Conservation (phyloP, 2,888 invertebrate genomes). For the Melanargia galathea region DNA sequence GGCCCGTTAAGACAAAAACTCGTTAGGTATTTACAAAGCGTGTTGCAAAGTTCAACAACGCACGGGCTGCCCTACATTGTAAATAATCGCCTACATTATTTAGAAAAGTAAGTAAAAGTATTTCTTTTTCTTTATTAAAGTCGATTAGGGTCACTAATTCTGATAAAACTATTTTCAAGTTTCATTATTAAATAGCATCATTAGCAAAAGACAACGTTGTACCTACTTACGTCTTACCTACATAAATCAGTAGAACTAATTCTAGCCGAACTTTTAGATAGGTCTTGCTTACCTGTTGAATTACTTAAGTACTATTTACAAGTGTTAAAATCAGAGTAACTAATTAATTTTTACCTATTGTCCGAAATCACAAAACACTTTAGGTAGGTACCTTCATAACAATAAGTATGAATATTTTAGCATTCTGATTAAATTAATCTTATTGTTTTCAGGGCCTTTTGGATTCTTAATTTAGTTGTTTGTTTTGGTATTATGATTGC, state of each 20-base stretch:
- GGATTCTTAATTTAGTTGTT: slow-evolving; percentile 46
- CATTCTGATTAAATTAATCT: background rate
- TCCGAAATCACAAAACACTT: too few relatives aligned
- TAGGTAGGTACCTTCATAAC: too few relatives aligned
- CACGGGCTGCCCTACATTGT: slow-evolving; percentile 67
- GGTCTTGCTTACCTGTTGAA: too few relatives aligned
- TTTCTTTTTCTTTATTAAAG: background rate
- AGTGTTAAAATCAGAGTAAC: too few relatives aligned
- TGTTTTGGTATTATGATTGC: slow-evolving; percentile 52
- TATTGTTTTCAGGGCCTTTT: slow-evolving; percentile 61
- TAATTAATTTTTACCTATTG: too few relatives aligned
- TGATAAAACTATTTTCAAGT: too few relatives aligned
- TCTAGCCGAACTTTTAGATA: too few relatives aligned
- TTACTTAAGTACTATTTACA: too few relatives aligned
- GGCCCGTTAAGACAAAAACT: slow-evolving; percentile 44
- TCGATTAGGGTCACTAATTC: background rate
- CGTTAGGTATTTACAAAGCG: slow-evolving; percentile 59
- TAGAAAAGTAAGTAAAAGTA: slow-evolving; percentile 57
- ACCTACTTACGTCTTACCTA: too few relatives aligned
- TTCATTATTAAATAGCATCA: too few relatives aligned
- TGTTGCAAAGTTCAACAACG: slow-evolving; percentile 61
- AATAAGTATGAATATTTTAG: background rate
- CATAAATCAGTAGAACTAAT: too few relatives aligned
- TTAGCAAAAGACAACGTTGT: too few relatives aligned
- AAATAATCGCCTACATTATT: slow-evolving; percentile 61